Percentiles rank a stretch among this genome's conserved stretches.
Conservation (phyloP, 1,140 invertebrate species). For the Drosophila pseudoobscura region DNA sequence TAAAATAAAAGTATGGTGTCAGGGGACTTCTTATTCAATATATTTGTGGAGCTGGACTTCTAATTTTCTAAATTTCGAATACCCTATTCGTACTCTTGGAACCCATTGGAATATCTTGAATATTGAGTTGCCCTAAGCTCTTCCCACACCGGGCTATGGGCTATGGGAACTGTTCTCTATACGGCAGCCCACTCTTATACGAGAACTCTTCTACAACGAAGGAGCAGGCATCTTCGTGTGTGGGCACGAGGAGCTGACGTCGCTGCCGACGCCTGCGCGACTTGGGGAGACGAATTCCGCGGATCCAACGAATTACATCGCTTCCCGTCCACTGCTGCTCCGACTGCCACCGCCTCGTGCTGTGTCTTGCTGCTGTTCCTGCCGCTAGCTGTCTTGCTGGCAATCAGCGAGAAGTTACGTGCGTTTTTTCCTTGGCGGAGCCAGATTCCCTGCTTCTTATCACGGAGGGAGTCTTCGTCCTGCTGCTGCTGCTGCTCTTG, state of each 20-base stretch:
- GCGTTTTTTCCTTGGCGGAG: conserved; percentile 29
- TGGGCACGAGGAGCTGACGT: conserved; percentile 42
- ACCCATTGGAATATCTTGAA: too few species aligned
- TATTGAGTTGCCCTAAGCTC: too few species aligned
- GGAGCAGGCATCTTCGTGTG: conserved; percentile 7
- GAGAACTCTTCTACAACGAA: conserved; percentile 1
- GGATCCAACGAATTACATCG: conserved; percentile 73
- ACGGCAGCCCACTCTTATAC: conserved; percentile 18
- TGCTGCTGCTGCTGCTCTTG: conserved; percentile 40
- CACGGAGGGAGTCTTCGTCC: conserved; percentile 33
- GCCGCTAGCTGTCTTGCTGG: conserved; percentile 31
- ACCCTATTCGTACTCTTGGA: too few species aligned
- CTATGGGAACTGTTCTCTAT: too few species aligned
- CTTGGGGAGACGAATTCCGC: conserved; percentile 34
- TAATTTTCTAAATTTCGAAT: too few species aligned
- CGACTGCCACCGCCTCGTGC: conserved; percentile 31
- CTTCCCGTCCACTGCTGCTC: conserved; percentile 47
- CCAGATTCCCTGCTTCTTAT: conserved; percentile 41
- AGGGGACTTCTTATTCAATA: too few species aligned
- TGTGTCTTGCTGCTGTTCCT: conserved; percentile 14
- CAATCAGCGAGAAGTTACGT: conserved; percentile 49
- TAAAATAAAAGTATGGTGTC: too few species aligned
- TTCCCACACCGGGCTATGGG: too few species aligned
- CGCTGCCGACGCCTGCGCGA: conserved; percentile 67
- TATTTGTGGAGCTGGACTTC: too few species aligned